Evolutionary conservation across 2,888 invertebrate genomes (phyloP).

Genomic region (Coenonympha glycerion): DNA sequence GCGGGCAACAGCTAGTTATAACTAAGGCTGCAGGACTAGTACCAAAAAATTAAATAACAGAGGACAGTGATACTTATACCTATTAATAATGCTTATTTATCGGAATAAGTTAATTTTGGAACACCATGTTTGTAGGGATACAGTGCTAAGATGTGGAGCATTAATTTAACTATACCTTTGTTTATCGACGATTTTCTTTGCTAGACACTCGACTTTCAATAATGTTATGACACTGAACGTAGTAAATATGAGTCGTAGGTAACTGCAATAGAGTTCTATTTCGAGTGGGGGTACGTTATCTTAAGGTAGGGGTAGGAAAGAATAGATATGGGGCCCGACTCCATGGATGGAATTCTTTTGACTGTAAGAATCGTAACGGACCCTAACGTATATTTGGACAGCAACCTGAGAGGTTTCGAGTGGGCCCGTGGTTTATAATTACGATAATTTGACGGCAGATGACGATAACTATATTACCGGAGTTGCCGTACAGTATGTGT

Average conservation of each 20-base stretch:
- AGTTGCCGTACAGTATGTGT: neutral
- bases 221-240: constrained; percentile 18
- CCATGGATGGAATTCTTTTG: constrained; percentile 65
- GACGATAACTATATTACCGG: constrained; percentile 37
- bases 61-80: too few relatives aligned
- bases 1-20: too few relatives aligned
- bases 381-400: constrained; percentile 76
- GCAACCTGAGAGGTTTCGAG: constrained; percentile 71
- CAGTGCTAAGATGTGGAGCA: constrained; percentile 49
- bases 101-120: constrained; percentile 19
- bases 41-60: too few relatives aligned
- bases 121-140: constrained; percentile 41
- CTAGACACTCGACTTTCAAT: constrained; percentile 61
- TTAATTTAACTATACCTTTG: constrained; percentile 70
- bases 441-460: constrained; percentile 71
- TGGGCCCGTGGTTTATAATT: constrained; percentile 70
- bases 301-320: constrained; percentile 58
- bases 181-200: constrained; percentile 70
- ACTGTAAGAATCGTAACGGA: constrained; percentile 66
- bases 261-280: constrained; percentile 26
- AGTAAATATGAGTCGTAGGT: constrained; percentile 29
- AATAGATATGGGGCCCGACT: constrained; percentile 72
- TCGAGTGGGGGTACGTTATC: constrained; percentile 23
- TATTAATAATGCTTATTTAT: too few relatives aligned
- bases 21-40: too few relatives aligned